Conservation (phyloP, 2,888 invertebrate genomes). For the Dryobota labecula region DNA sequence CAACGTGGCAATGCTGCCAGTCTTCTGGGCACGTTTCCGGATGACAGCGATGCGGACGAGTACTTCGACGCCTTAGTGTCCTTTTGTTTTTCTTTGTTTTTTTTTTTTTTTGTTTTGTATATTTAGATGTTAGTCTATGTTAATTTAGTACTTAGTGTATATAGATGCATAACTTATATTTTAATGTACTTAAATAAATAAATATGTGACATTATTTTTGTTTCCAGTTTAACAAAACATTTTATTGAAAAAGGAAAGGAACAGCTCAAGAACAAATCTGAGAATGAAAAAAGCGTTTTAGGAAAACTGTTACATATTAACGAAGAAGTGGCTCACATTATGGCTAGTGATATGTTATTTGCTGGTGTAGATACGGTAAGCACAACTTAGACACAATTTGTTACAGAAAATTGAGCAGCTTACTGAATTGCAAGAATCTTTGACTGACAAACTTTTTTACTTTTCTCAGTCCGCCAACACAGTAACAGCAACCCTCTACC, state of each 20-base stretch:
- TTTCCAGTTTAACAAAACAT: slow-evolving; percentile 45
- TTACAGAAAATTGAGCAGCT: too few species aligned
- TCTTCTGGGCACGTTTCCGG: too few species aligned
- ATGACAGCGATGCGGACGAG: too few species aligned
- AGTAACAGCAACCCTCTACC: slow-evolving; percentile 89
- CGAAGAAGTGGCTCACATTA: slow-evolving; percentile 90
- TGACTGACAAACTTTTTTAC: neutral
- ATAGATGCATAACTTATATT: too few species aligned
- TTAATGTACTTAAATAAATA: too few species aligned
- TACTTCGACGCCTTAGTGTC: too few species aligned
- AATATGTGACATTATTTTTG: neutral
- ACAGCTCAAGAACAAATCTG: slow-evolving; percentile 69
- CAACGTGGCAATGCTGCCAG: too few species aligned
- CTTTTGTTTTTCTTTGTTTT: too few species aligned
- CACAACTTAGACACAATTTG: neutral
- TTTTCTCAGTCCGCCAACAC: slow-evolving; percentile 89
- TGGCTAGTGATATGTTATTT: slow-evolving; percentile 92
- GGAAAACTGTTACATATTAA: slow-evolving; percentile 91
- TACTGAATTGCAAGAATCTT: neutral
- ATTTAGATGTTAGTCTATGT: too few species aligned
- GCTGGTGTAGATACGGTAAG: slow-evolving; percentile 93
- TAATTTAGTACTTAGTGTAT: too few species aligned
- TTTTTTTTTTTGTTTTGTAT: too few species aligned
- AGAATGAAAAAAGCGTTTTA: slow-evolving; percentile 89
- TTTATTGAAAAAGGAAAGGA: slow-evolving; percentile 71